These are phyloP conservation scores for Zygaena filipendulae DNA, from an alignment of 2,888 invertebrate species.

Conservation along the genomic window DNA sequence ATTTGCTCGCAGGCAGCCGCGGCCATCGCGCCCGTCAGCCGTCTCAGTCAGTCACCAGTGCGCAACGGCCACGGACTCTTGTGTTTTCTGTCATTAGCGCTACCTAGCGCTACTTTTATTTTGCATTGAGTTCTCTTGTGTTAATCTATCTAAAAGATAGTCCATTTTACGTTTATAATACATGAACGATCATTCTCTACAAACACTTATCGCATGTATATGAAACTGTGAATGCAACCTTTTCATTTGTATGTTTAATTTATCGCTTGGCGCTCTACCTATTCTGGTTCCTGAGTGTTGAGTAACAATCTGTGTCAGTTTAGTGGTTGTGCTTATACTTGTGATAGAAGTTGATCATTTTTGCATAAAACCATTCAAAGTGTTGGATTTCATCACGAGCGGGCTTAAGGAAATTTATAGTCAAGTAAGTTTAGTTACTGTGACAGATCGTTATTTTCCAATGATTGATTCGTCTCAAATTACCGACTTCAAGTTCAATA, in stretches of 20 bases:
- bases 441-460: slow-evolving; percentile 2
- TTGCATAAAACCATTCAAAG: too few species aligned
- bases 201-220: slow-evolving; percentile 30
- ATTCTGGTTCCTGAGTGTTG: slow-evolving; percentile 56
- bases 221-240: slow-evolving; percentile 28
- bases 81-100: slow-evolving; percentile 30
- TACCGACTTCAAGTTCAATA: too few species aligned
- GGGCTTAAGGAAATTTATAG: slow-evolving; percentile 66
- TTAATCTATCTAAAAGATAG: too few species aligned
- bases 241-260: too few species aligned
- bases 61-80: slow-evolving; percentile 59
- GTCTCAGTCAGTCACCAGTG: slow-evolving; percentile 66
- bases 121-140: slow-evolving; percentile 47
- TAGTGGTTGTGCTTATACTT: slow-evolving; percentile 62
- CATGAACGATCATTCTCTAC: slow-evolving; percentile 8
- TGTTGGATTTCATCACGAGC: slow-evolving; percentile 67
- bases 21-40: slow-evolving; percentile 44
- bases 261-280: slow-evolving; percentile 36
- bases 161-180: too few species aligned
- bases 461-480: too few species aligned
- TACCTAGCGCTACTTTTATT: slow-evolving; percentile 39
- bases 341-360: too few species aligned
- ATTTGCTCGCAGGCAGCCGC: slow-evolving; percentile 59
- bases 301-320: slow-evolving; percentile 63
- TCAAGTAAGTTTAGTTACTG: slow-evolving; percentile 45